Percentiles rank a stretch among this genome's conserved stretches.
phyloP scores from a whole-genome alignment of 2,113 vertebrate genomes.

The Grus americana region DNA sequence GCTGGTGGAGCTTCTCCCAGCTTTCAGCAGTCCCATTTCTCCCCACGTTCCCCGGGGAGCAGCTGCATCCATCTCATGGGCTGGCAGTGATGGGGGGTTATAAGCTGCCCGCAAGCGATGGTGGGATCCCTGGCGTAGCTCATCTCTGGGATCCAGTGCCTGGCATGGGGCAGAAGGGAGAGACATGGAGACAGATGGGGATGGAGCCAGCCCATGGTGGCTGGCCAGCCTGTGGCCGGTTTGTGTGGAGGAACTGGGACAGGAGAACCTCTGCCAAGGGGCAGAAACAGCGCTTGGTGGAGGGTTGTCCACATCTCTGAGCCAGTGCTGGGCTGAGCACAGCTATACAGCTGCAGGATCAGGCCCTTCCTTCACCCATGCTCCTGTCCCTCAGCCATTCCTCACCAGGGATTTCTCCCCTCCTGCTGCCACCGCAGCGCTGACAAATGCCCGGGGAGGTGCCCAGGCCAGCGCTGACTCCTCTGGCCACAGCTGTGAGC shows the following conservation, averaged over 20 bases:
- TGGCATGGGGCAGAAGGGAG: not conserved
- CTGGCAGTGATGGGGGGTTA: not conserved
- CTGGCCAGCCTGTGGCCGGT: not conserved
- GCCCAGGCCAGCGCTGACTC: not conserved
- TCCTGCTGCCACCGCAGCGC: fast-evolving
- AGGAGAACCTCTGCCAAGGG: not conserved
- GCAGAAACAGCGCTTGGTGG: not conserved
- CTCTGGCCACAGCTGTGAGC: not conserved
- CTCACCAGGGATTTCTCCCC: not conserved
- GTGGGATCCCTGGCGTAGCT: not conserved
- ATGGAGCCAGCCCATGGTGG: not conserved
- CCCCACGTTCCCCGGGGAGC: fast-evolving
- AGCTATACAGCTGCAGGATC: not conserved
- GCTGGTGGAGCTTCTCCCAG: not conserved
- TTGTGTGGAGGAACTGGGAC: not conserved
- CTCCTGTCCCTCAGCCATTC: not conserved
- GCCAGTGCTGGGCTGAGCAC: not conserved
- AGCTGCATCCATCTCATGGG: not conserved
- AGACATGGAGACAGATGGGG: not conserved
- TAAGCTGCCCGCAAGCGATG: not conserved
- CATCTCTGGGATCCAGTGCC: not conserved
- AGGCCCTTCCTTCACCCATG: not conserved
- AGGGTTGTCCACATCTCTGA: not conserved
- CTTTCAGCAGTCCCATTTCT: not conserved
- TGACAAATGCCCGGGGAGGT: not conserved